phyloP scores from a whole-genome alignment of 2,113 vertebrate species.

The Rhodinocichla rosea region DNA sequence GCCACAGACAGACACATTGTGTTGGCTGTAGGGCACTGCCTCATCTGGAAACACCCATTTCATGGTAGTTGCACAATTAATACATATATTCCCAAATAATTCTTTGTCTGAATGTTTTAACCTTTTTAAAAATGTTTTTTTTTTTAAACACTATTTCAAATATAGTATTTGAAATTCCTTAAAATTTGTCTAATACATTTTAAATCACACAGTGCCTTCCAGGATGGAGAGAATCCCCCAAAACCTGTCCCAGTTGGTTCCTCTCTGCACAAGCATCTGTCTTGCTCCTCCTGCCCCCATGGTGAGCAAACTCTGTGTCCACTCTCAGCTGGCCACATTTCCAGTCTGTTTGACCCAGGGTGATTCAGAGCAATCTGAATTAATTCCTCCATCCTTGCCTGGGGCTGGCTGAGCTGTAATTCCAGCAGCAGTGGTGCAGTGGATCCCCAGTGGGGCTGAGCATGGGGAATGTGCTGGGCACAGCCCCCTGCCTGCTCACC shows the following conservation, averaged over 20 bases:
- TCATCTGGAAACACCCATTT: background rate
- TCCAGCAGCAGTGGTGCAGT: background rate
- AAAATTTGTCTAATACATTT: background rate
- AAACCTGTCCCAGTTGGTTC: background rate
- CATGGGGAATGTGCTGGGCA: background rate
- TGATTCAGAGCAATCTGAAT: background rate
- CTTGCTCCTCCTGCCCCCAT: background rate
- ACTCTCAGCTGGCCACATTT: background rate
- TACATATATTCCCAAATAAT: background rate
- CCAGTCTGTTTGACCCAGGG: background rate
- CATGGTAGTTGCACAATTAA: background rate
- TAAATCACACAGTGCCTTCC: background rate
- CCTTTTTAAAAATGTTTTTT: background rate
- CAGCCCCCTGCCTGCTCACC: rapidly evolving
- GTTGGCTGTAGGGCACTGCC: background rate
- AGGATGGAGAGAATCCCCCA: background rate
- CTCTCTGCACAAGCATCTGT: background rate
- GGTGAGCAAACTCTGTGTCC: background rate
- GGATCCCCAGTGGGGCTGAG: background rate
- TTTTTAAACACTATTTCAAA: background rate
- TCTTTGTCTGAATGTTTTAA: background rate
- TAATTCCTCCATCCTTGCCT: background rate
- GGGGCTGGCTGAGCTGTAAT: background rate
- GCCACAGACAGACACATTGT: background rate
- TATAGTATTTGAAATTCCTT: background rate